Evolutionary conservation across 2,888 invertebrate genomes (phyloP).

Genomic region (Dendrolimus pini): DNA sequence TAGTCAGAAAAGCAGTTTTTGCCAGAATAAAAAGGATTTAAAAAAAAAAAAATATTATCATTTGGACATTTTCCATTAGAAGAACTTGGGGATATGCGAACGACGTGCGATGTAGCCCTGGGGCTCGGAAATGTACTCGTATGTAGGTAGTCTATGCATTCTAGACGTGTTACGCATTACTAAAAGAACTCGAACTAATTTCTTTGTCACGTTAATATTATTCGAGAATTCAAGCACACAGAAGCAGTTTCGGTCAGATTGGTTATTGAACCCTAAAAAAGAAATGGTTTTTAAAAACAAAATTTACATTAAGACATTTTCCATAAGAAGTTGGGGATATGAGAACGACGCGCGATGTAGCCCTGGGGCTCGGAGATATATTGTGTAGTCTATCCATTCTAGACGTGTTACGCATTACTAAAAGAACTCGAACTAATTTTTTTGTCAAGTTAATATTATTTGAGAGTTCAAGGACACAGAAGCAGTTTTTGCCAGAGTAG

Average conservation of each 20-base stretch:
- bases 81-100: conserved; percentile 4
- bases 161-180: conserved; percentile 18
- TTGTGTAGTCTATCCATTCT: conserved; percentile 26
- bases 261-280: too few relatives aligned
- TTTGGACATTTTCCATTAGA: too few relatives aligned
- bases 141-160: conserved; percentile 25
- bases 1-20: too few relatives aligned
- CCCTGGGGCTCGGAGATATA: conserved; percentile 21
- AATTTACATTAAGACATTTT: too few relatives aligned
- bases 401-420: conserved; percentile 13
- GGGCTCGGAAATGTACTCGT: conserved; percentile 16
- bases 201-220: background rate
- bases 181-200: conserved; percentile 11
- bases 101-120: conserved; percentile 19
- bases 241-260: too few relatives aligned
- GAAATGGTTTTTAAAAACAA: too few relatives aligned
- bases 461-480: too few relatives aligned
- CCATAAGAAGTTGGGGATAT: conserved; percentile 1
- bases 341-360: conserved; percentile 15
- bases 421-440: conserved; percentile 10
- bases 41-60: too few relatives aligned
- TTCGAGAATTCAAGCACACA: background rate
- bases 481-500: too few relatives aligned
- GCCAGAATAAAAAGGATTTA: too few relatives aligned
- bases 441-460: background rate